Evolutionary conservation across 2,113 vertebrate genomes (phyloP), one percentile per base, ranked within the genome.

Genomic region (Electrona antarctica): DNA sequence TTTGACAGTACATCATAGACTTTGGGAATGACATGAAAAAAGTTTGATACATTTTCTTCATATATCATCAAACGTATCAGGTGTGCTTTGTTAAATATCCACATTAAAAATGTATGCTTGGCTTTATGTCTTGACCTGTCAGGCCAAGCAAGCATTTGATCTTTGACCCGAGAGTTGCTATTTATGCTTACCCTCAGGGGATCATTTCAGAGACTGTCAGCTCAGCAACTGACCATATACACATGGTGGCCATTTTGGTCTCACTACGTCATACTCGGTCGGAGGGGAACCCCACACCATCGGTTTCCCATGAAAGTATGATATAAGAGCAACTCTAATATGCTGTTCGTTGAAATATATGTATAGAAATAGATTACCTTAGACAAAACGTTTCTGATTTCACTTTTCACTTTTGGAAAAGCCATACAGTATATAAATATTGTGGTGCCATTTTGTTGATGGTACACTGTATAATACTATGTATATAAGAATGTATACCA

Each of bases 401-500:
- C 14, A 21, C 10, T 28, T 57, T 56, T 66, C 21, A 6, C 41
- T 45, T 55, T 75, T 83, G 68, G 69, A 54, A 15, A 46, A 51
- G 21, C 21, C 21, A 21, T 21, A 21, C 21, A 21, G 21, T 21
- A 21, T 41, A 49, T 66, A 55, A 46, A 49, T 64, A 49, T 64
- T 21, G 41, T 57, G 47, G 55, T 46, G 48, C 59, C 56, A 73
- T 64, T 8, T 48, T 13, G 74, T 47, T 73, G 28, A 74, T 62
- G 47, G 50, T 12, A 11, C 52, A 73, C 8, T 74, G 71, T 69
- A 59, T 9, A 73, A 45, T 70, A 7, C 29, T 50, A 61, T 86
- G 85, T 88, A 77, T 47, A 78, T 84, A 84, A 58, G 71, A 88
- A 88, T 79, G 82, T 83, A 78, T 65, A 3, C 33, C 58, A 80